Conservation (phyloP, 1,140 invertebrate genomes). For the Danaus melanippus region DNA sequence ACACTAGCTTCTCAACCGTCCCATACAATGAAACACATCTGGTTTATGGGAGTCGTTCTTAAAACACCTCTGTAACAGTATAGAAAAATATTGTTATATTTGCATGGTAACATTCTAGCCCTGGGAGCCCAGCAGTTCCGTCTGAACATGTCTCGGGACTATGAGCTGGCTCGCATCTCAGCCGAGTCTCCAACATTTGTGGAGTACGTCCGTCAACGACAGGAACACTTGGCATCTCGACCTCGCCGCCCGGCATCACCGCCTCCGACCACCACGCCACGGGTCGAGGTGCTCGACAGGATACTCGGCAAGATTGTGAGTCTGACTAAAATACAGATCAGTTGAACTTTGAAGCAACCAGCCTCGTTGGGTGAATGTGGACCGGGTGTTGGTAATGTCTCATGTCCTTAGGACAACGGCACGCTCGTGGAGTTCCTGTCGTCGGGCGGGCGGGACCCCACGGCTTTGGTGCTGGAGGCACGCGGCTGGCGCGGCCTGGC, state of each 20-base stretch:
- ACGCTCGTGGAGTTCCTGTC: slow-evolving; percentile 77
- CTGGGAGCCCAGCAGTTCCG: slow-evolving; percentile 78
- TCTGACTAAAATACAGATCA: not conserved
- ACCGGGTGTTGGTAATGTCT: no score
- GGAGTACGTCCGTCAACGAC: slow-evolving; percentile 79
- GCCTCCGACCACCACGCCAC: slow-evolving; percentile 25
- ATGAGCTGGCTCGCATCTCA: slow-evolving; percentile 78
- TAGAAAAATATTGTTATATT: no score
- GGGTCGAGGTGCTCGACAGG: slow-evolving; percentile 30
- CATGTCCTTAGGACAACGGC: slow-evolving; percentile 70
- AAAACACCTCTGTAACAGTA: no score
- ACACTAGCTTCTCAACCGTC: no score
- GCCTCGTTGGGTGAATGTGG: no score
- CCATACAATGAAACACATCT: no score
- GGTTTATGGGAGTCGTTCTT: no score
- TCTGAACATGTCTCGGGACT: slow-evolving; percentile 82
- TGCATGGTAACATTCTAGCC: slow-evolving; percentile 43
- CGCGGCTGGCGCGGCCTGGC: slow-evolving; percentile 82
- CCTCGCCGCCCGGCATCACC: slow-evolving; percentile 28
- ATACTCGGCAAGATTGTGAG: slow-evolving; percentile 44
- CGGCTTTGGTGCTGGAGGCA: slow-evolving; percentile 80
- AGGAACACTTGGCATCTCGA: slow-evolving; percentile 64
- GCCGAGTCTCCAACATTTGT: slow-evolving; percentile 82
- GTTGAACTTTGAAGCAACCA: no score
- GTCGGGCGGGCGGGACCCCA: slow-evolving; percentile 66